Base-by-base conservation (phyloP, 2,113 vertebrate genomes). In the Tiliqua scincoides region DNA sequence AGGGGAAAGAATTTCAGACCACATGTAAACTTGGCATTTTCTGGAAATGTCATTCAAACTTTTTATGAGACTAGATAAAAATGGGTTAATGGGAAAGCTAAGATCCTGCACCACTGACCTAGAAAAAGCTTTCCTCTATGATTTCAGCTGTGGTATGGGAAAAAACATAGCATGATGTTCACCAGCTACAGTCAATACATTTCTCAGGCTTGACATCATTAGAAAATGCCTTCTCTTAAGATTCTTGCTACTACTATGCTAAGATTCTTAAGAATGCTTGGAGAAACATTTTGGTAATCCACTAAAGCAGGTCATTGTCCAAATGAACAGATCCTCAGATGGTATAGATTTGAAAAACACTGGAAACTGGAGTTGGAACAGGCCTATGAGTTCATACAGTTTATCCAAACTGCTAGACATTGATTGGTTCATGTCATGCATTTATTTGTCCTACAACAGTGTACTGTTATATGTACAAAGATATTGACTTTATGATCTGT, bases 291-390 rank as follows among this genome's bases (percentile, higher is more conserved):
- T 9, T 0, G 78, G 6, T 82, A 59, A 80, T 37, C 61, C 63
- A 65, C 1, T 79, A 37, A 92, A 92, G 21, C 0, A 57, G 1
- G 37, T 73, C 0, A 2, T 71, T 92, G 84, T 84, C 73, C 52
- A 85, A 88, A 76, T 9, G 89, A 72, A 21, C 2, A 85, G 25
- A 68, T 89, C 59, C 65, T 87, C 70, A 74, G 62, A 48, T 88
- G 91, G 8, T 23, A 57, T 83, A 81, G 77, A 18, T 80, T 74
- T 79, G 8, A 65, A 85, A 92, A 84, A 43, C 8, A 72, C 1
- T 75, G 89, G 68, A 92, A 27, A n/a, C 27, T 72, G 32, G 3
- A 80, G 88, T n/a, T 67, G n/a, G 68, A 85, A 84, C 87, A 76
- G 57, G n/a, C 14, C 84, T 89, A n/a, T 67, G 61, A 84, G 82